A percentile compares a stretch with the other conserved stretches of the same genome.
phyloP scores from a whole-genome alignment of 2,797 vertebrate genomes.

The Emydoidea blandingii region DNA sequence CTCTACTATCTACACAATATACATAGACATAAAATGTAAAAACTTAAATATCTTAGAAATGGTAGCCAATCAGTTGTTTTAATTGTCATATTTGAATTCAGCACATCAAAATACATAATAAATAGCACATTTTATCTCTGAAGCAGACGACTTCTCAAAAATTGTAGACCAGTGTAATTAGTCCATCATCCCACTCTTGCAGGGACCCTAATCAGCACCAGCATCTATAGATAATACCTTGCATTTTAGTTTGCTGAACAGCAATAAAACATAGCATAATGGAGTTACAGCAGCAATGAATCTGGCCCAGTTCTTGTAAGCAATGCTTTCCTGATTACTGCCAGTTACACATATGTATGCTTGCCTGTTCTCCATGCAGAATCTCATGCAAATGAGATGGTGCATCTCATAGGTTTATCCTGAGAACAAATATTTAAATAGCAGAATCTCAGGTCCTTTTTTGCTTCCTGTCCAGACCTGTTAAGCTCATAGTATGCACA shows the following conservation, averaged over 20 bases:
- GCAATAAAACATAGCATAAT: background rate
- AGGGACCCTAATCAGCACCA: background rate
- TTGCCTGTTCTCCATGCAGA: background rate
- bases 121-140: no score
- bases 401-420: background rate
- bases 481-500: conserved; percentile 22
- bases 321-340: background rate
- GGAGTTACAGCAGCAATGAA: background rate
- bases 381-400: background rate
- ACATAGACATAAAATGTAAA: no score
- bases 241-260: background rate
- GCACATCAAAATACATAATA: no score
- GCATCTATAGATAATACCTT: background rate
- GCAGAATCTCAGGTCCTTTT: background rate
- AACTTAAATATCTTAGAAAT: no score
- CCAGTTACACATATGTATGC: background rate
- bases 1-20: no score
- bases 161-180: background rate
- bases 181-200: background rate
- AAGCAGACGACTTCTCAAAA: no score
- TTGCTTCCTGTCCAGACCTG: conserved; percentile 3
- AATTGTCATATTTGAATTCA: no score
- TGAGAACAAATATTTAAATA: background rate
- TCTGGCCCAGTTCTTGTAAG: background rate
- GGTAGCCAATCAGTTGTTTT: no score